These are phyloP conservation scores for Drosophila neotestacea DNA, from an alignment of 2,888 invertebrate species.

Conservation along the genomic window DNA sequence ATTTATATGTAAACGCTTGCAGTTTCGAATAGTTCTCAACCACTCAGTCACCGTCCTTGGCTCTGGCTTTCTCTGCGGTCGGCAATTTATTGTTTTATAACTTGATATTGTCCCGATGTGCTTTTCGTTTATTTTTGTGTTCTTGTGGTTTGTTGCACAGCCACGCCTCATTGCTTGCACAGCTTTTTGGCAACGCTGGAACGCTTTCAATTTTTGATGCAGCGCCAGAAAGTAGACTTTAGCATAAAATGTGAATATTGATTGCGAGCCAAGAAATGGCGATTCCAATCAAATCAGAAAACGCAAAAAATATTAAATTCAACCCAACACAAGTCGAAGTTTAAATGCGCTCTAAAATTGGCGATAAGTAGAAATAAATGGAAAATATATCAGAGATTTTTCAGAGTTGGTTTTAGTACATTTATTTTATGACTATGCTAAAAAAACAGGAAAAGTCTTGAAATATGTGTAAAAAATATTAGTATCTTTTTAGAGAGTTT, in stretches of 20 bases:
- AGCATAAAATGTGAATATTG: slow-evolving; percentile 66
- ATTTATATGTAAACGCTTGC: slow-evolving; percentile 72
- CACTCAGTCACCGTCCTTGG: slow-evolving; percentile 35
- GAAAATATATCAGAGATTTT: neutral
- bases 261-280: slow-evolving; percentile 60
- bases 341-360: slow-evolving; percentile 10
- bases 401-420: neutral
- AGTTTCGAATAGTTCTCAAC: slow-evolving; percentile 46
- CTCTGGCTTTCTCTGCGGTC: slow-evolving; percentile 38
- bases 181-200: slow-evolving; percentile 39
- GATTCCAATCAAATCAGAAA: slow-evolving; percentile 43
- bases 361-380: neutral
- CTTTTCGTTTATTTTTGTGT: slow-evolving; percentile 38
- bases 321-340: slow-evolving; percentile 9
- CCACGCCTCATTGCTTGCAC: slow-evolving; percentile 65
- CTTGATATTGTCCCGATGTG: slow-evolving; percentile 63
- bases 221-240: slow-evolving; percentile 69
- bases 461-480: neutral
- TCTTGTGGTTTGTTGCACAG: slow-evolving; percentile 24
- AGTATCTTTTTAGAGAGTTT: neutral
- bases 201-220: slow-evolving; percentile 61
- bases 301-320: slow-evolving; percentile 13
- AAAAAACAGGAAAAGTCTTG: neutral
- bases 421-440: no score
- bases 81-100: slow-evolving; percentile 74